phyloP scores from a whole-genome alignment of 2,113 vertebrate genomes.

The Hypanus sabinus region DNA sequence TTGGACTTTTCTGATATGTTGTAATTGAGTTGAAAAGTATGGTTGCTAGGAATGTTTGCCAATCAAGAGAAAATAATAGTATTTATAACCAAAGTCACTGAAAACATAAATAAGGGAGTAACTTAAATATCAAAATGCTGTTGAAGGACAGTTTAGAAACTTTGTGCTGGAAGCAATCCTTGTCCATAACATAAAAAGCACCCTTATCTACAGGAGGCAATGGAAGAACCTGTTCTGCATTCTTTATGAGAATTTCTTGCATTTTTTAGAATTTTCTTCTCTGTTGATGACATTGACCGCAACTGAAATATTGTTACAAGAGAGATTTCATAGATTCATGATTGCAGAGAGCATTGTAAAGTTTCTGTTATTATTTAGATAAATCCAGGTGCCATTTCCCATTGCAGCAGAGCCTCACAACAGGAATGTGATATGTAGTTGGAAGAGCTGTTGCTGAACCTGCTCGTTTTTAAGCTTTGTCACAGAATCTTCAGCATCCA shows the following conservation, averaged over 20 bases:
- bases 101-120: not conserved
- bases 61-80: not conserved
- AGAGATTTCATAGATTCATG: not conserved
- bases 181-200: too few species aligned
- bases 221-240: not conserved
- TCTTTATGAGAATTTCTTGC: not conserved
- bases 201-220: not conserved
- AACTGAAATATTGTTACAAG: not conserved
- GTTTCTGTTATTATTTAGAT: not conserved
- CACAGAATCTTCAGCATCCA: not conserved
- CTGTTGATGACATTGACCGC: not conserved
- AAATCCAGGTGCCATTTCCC: not conserved
- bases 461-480: not conserved
- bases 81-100: not conserved
- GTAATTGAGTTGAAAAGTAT: not conserved
- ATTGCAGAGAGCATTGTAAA: not conserved
- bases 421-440: not conserved
- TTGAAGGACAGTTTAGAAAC: not conserved
- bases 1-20: not conserved
- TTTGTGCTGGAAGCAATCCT: not conserved
- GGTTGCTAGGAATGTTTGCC: not conserved
- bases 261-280: not conserved
- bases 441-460: not conserved
- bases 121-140: not conserved
- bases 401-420: too few species aligned